Percentiles rank a stretch among this genome's conserved stretches.
Conservation (phyloP, 1,140 invertebrate species). For the Heterodera schachtii region DNA sequence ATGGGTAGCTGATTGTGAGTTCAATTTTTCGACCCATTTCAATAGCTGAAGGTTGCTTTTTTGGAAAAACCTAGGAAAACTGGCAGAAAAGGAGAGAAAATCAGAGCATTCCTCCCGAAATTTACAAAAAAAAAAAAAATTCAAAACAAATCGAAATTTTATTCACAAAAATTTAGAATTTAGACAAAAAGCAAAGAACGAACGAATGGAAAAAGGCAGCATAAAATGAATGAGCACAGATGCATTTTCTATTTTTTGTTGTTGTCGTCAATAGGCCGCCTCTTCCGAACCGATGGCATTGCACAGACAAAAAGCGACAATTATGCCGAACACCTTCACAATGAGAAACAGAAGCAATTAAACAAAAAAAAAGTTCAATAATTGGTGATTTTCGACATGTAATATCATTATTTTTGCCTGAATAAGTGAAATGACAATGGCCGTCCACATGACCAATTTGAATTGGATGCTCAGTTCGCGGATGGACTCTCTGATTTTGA, state of each 20-base stretch:
- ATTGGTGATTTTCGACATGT: neutral
- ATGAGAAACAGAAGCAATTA: neutral
- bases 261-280: conserved; percentile 36
- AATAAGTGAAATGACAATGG: conserved; percentile 58
- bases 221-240: conserved; percentile 9
- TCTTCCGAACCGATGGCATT: conserved; percentile 59
- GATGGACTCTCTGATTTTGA: conserved; percentile 57
- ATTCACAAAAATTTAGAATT: neutral
- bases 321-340: conserved; percentile 60
- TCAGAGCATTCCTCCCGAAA: neutral
- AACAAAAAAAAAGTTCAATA: conserved; percentile 4
- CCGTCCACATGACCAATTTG: conserved; percentile 64
- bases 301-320: conserved; percentile 64
- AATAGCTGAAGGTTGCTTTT: too few species aligned
- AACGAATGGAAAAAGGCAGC: conserved; percentile 9
- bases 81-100: too few species aligned
- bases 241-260: neutral
- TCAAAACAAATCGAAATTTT: neutral
- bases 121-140: neutral
- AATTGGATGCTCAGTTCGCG: conserved; percentile 53
- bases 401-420: conserved; percentile 39
- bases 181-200: neutral
- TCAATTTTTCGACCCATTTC: too few species aligned
- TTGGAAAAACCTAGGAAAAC: too few species aligned
- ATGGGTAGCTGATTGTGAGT: too few species aligned